phyloP scores from a whole-genome alignment of 2,113 vertebrate species.

The Oostethus manadensis region DNA sequence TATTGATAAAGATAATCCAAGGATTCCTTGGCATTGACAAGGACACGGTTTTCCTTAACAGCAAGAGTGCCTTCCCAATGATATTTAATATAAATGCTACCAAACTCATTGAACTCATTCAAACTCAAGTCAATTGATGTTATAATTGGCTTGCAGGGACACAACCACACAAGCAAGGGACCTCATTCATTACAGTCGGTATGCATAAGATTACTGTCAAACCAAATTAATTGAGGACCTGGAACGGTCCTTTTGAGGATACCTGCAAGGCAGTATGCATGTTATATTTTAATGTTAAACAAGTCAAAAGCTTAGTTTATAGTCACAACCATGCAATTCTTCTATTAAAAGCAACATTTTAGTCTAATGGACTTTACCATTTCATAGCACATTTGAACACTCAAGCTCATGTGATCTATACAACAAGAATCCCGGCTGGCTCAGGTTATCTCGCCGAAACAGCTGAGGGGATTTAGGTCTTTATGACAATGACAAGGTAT shows the following conservation, averaged over 20 bases:
- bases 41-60: no score
- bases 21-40: no score
- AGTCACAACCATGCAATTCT: conserved; percentile 17
- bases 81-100: neutral
- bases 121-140: no score
- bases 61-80: no score
- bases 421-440: conserved; percentile 9
- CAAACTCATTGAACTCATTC: neutral
- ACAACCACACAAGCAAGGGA: neutral
- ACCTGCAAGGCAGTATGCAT: neutral
- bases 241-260: no score
- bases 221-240: no score
- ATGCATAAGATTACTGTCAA: neutral
- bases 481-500: conserved; percentile 37
- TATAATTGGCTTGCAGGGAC: neutral
- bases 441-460: conserved; percentile 20
- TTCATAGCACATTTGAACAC: conserved; percentile 12
- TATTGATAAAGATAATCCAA: no score
- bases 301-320: conserved; percentile 1
- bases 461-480: conserved; percentile 39
- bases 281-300: neutral
- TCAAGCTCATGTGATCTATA: conserved; percentile 15
- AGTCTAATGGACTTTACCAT: conserved; percentile 4
- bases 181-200: neutral
- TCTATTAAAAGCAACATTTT: neutral